Evolutionary conservation across 2,797 vertebrate genomes (phyloP).

Genomic region (Anabacerthia variegaticeps): DNA sequence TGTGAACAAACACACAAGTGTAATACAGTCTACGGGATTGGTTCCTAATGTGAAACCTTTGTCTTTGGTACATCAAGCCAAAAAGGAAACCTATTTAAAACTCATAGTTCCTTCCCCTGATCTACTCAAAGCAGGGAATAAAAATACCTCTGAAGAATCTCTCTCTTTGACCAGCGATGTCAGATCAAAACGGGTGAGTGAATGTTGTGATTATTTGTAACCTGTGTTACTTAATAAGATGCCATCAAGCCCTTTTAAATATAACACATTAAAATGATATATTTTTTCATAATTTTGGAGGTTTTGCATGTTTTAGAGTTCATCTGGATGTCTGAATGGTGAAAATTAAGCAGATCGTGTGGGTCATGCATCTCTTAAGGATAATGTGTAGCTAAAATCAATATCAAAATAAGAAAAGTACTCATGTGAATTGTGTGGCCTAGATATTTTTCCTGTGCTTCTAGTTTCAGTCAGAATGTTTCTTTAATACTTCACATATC

Average conservation of each 20-base stretch:
- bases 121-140: constrained; percentile 83
- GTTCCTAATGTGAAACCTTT: constrained; percentile 82
- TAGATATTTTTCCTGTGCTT: neutral
- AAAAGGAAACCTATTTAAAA: constrained; percentile 85
- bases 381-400: neutral
- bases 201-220: neutral
- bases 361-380: neutral
- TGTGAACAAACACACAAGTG: constrained; percentile 90
- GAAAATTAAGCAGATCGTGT: neutral
- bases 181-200: constrained; percentile 86
- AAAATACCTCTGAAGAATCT: constrained; percentile 82
- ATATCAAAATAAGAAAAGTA: neutral
- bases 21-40: constrained; percentile 90
- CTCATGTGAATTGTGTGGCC: neutral
- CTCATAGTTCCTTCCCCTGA: constrained; percentile 88
- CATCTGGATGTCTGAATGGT: neutral
- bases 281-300: neutral
- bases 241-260: neutral
- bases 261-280: neutral
- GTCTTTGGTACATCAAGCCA: constrained; percentile 85
- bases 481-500: neutral
- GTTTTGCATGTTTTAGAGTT: neutral
- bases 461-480: neutral
- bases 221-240: neutral
- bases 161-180: constrained; percentile 77